Conservation (phyloP, 2,113 vertebrate genomes). For the Corythornis vintsioides region DNA sequence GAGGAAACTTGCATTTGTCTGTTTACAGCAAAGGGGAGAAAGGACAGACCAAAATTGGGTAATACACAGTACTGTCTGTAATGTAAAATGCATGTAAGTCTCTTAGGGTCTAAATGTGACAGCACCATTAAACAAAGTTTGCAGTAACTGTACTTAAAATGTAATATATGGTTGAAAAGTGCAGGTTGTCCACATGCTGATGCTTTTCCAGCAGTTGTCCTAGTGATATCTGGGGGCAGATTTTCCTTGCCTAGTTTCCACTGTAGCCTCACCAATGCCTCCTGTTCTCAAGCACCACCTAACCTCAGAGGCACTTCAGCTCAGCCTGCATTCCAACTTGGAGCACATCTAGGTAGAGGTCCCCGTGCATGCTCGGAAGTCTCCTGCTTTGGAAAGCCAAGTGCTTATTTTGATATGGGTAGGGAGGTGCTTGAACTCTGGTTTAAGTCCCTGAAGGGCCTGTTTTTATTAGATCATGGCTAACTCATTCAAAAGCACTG, state of each 20-base stretch:
- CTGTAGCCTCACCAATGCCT: conserved; percentile 9
- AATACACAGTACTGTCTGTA: neutral
- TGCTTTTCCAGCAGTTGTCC: neutral
- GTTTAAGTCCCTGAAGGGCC: conserved; percentile 41
- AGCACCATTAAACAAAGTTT: neutral
- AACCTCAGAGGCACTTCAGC: conserved; percentile 50
- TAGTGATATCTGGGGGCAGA: neutral
- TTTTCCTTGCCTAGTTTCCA: neutral
- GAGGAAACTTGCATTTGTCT: neutral
- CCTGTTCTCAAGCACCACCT: conserved; percentile 57
- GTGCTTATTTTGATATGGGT: conserved; percentile 49
- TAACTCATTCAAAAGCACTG: conserved; percentile 19
- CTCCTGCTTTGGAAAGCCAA: conserved; percentile 54
- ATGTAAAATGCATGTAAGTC: neutral
- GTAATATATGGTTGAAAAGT: neutral
- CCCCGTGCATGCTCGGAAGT: conserved; percentile 51
- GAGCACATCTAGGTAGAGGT: conserved; percentile 34
- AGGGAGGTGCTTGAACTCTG: conserved; percentile 42
- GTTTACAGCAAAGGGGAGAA: neutral
- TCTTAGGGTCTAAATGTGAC: neutral
- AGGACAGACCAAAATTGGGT: neutral
- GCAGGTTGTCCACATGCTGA: neutral
- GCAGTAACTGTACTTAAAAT: neutral
- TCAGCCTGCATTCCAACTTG: conserved; percentile 49
- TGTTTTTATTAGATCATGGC: conserved; percentile 41